These are phyloP conservation scores for Pygmarrhopalites habei DNA, from an alignment of 1,140 invertebrate species.

Conservation along the genomic window DNA sequence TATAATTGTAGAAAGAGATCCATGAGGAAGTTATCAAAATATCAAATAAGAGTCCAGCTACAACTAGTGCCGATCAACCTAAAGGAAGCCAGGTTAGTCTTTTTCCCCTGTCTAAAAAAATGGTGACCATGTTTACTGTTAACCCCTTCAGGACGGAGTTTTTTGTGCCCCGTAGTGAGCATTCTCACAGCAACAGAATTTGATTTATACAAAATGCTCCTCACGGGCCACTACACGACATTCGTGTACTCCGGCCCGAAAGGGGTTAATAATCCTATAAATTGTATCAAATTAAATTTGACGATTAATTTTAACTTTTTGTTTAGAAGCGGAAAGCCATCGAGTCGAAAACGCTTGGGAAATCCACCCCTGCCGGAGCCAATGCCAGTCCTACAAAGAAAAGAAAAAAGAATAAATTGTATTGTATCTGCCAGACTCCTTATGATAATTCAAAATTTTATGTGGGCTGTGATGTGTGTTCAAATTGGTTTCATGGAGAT, in stretches of 20 bases:
- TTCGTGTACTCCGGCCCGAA: too few species aligned
- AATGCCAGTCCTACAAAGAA: conserved; percentile 27
- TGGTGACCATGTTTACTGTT: too few species aligned
- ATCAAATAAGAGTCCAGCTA: not conserved
- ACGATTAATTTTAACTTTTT: not conserved
- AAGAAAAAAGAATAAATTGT: conserved; percentile 60
- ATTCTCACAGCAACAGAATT: too few species aligned
- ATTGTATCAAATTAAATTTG: too few species aligned
- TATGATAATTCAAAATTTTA: conserved; percentile 96
- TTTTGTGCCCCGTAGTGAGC: too few species aligned
- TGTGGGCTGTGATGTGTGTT: conserved; percentile 93
- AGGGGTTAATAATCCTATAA: too few species aligned
- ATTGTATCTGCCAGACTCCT: conserved; percentile 88
- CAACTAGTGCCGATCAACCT: not conserved
- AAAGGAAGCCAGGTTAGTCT: not conserved
- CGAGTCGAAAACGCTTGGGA: conserved; percentile 39
- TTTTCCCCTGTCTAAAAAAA: too few species aligned
- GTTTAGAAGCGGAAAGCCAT: conserved; percentile 22
- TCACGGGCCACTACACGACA: too few species aligned
- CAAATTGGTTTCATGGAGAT: conserved; percentile 96
- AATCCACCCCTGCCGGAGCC: conserved; percentile 41
- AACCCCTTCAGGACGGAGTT: too few species aligned
- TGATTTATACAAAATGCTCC: too few species aligned
- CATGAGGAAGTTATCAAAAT: too few species aligned
- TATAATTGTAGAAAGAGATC: conserved; percentile 61